Base-by-base conservation (phyloP, 2,888 invertebrate species). In the Morpho deidamia region DNA sequence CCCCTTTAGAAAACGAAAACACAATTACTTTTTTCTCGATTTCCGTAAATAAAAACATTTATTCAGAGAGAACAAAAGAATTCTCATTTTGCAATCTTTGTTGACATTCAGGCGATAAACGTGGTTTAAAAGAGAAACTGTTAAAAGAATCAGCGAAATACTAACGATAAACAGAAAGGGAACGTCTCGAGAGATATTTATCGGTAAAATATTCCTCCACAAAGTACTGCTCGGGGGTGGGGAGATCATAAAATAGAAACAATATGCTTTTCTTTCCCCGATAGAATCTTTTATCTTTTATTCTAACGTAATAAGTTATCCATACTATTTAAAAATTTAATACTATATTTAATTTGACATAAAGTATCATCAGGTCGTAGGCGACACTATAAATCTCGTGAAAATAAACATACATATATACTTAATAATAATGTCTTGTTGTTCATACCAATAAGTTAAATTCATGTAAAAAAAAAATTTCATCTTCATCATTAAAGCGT, bases 121-220 rank as follows among this genome's bases (percentile, higher is more conserved):
- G 71, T 65, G 74, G 72, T 78, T 82, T 77, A 75, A 83, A 82
- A 76, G 76, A 74, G 69, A 81, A 80, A 81, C 78, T 71, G 78
- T 81, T 79, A 76, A 78, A 72, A 72, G 77, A 83, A 86, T 85
- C 86, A 83, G 86, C 83, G 70, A 70, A 81, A 83, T 79, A 74
- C 76, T 68, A 74, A 81, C 78, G 76, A 85, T 83, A 86, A 85
- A 85, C 81, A 81, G 77, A 80, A 81, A 75, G 74, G 74, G 77
- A 78, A 81, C 67, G 79, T 78, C 80, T 80, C 77, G 60, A 70
- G 70, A 81, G 82, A 84, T 84, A 81, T 85, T 85, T 84, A 84
- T 85, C 78, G 76, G 72, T 79, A 78, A 83, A 83, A 81, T 83
- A 85, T 85, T 79, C 83, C 65, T 66, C 58, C 72, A 69, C 73